phyloP scores from a whole-genome alignment of 2,797 vertebrate species.

The Neostethus bicornis region DNA sequence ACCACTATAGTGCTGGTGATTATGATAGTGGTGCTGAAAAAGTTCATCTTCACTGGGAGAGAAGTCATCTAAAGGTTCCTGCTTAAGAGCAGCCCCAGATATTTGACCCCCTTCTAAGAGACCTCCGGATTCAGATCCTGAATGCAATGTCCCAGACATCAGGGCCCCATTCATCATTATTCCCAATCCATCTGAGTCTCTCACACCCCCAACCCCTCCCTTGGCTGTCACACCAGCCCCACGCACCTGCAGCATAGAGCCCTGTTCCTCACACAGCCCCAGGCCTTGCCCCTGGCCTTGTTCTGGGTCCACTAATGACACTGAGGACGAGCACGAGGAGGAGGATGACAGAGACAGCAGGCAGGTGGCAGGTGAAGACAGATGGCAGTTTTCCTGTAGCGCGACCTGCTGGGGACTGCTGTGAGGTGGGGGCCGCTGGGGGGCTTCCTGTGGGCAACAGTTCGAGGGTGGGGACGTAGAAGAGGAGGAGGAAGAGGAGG shows the following conservation, averaged over 20 bases:
- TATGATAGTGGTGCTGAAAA: conserved; percentile 84
- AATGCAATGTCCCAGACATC: conserved; percentile 68
- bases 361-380: conserved; percentile 85
- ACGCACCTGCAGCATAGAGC: conserved; percentile 81
- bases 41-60: conserved; percentile 83
- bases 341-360: conserved; percentile 83
- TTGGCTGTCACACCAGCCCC: conserved; percentile 64
- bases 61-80: conserved; percentile 92
- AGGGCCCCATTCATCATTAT: conserved; percentile 79
- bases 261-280: conserved; percentile 82
- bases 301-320: conserved; percentile 81
- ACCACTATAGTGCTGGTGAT: conserved; percentile 78
- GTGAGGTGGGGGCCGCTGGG: conserved; percentile 70
- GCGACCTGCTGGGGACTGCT: conserved; percentile 73
- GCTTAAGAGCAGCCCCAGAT: conserved; percentile 85
- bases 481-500: conserved; percentile 71
- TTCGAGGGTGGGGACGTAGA: conserved; percentile 70
- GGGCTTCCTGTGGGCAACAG: conserved; percentile 61
- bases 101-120: conserved; percentile 80
- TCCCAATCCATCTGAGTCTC: conserved; percentile 79
- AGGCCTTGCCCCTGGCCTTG: conserved; percentile 73
- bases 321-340: conserved; percentile 78
- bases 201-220: conserved; percentile 72
- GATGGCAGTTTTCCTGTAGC: conserved; percentile 81
- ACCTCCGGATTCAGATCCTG: conserved; percentile 69